Conservation (phyloP, 2,113 vertebrate genomes). For the Dipodomys ordii region DNA sequence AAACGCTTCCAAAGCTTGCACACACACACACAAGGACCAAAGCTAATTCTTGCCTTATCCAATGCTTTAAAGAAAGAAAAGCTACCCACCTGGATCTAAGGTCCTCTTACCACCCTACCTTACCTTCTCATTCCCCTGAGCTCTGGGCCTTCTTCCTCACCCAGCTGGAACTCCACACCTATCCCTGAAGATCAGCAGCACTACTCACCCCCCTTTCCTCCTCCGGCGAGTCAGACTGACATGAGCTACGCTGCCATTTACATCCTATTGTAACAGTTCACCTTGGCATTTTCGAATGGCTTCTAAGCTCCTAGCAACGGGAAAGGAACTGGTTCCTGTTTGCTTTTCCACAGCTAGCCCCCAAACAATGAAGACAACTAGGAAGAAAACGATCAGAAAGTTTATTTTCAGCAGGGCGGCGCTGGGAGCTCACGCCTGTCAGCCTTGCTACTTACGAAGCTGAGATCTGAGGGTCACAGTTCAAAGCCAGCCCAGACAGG, state of each 20-base stretch:
- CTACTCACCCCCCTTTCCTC: background rate
- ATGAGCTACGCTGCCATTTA: background rate
- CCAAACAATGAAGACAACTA: background rate
- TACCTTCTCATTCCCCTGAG: background rate
- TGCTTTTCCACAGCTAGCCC: background rate
- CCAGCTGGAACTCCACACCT: background rate
- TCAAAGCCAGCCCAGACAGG: too few species aligned
- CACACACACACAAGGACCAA: background rate
- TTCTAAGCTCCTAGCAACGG: background rate
- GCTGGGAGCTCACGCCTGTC: too few species aligned
- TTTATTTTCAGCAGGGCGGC: background rate
- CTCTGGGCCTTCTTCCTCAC: background rate
- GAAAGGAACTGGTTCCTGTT: background rate
- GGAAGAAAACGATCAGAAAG: slow-evolving; percentile 21
- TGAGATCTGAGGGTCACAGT: too few species aligned
- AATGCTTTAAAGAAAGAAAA: background rate
- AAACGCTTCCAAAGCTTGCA: background rate
- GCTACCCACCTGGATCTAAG: background rate
- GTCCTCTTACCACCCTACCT: background rate
- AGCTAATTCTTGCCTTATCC: background rate
- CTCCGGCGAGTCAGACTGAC: background rate
- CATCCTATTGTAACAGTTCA: background rate
- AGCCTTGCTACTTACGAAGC: too few species aligned
- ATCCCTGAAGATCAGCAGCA: background rate
- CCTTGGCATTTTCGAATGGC: background rate